Conservation (phyloP, 1,140 invertebrate species). For the Piezodorus guildinii region DNA sequence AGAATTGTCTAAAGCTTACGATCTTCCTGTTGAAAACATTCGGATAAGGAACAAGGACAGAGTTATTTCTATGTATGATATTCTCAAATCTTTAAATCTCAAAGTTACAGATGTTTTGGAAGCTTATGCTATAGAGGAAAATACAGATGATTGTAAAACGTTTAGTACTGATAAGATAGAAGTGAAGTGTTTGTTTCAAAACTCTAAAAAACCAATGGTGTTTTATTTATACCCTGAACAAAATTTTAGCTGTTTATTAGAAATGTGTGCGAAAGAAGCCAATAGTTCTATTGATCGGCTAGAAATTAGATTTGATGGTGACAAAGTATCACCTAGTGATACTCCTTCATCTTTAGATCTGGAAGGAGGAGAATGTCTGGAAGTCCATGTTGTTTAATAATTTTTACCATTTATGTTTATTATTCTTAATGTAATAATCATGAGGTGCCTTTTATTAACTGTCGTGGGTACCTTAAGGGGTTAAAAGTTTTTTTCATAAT, state of each 20-base stretch:
- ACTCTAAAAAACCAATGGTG: not conserved
- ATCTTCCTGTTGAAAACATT: slow-evolving; percentile 1
- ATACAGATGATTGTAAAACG: not conserved
- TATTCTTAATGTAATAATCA: too few species aligned
- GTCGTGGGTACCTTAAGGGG: too few species aligned
- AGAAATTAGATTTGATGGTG: slow-evolving; percentile 1
- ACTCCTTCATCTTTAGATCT: slow-evolving; percentile 1
- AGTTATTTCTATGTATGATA: not conserved
- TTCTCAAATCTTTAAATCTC: not conserved
- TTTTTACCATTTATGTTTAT: too few species aligned
- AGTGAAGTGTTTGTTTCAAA: slow-evolving; percentile 4
- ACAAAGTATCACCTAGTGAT: not conserved
- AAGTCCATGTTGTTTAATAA: not conserved
- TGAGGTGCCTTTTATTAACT: too few species aligned
- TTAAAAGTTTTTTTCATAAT: too few species aligned
- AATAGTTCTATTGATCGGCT: not conserved
- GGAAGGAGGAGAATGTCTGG: not conserved
- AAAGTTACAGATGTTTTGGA: not conserved
- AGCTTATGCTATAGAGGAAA: slow-evolving; percentile 4
- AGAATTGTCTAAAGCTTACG: not conserved
- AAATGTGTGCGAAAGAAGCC: not conserved
- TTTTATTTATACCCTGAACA: not conserved
- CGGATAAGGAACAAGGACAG: not conserved
- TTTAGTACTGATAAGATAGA: not conserved
- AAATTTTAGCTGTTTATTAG: not conserved